Base-by-base conservation (phyloP, 2,113 vertebrate genomes). In the Tragelaphus imberbis region DNA sequence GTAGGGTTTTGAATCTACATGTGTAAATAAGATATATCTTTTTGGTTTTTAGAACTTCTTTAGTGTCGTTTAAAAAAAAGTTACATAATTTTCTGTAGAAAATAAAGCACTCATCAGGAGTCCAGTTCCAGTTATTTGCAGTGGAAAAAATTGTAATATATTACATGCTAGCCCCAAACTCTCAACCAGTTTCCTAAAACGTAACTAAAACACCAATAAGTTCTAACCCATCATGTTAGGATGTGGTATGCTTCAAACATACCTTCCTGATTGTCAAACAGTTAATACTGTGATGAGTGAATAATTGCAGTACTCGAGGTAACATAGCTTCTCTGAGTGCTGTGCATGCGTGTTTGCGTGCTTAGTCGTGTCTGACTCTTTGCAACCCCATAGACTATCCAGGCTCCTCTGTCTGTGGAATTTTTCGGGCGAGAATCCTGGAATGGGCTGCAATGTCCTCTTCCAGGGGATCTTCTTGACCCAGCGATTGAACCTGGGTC, bases 11-110 rank as follows among this genome's bases (percentile, higher is more conserved):
- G 15, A n/a, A 44, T 68, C n/a, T 80, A 47, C n/a, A 21, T 90
- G 1, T 88, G 14, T 93, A 36, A 84, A 84, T 23, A 47, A 55
- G 19, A 53, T 79, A 2, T 0, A 51, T 65, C 13, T 95, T 84
- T 96, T 11, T 47, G 44, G 23, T 28, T 91, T 91, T 84, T 91
- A 84, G 92, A 94, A 49, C 21, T 51, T 49, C 40, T 93, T 84
- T 33, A 65, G 40, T 36, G 19, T 85, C 49, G 25, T 59, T 16
- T 36, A n/a, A 4, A 27, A 36, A 44, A 87, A 93, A 36, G 12
- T 84, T 84, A 68, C 84, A 14, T 55, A 47, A 36, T 93, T 77
- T 77, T 90, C 71, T 97, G 9, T 44, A 77, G 89, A 71, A 84
- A 27, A n/a, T 19, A 85, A 90, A 82, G 27, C 11, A 5, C 27